These are phyloP conservation scores for Myrmophylax atrothorax DNA, from an alignment of 2,113 vertebrate species.

Conservation along the genomic window DNA sequence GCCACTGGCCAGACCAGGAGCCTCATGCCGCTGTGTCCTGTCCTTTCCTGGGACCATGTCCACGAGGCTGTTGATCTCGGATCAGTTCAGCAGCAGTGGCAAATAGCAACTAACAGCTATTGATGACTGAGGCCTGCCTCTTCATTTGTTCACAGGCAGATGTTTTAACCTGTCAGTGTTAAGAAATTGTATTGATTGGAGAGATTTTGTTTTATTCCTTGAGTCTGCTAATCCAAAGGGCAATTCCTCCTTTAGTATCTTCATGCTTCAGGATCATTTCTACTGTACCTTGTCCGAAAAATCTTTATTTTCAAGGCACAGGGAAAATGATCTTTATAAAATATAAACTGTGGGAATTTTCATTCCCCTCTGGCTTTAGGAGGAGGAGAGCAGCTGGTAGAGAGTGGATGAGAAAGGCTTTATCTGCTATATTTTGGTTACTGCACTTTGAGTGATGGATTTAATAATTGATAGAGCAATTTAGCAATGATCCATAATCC, in stretches of 20 bases:
- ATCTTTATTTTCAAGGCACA: conserved; percentile 27
- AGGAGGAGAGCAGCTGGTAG: conserved; percentile 51
- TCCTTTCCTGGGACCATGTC: not conserved
- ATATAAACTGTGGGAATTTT: conserved; percentile 55
- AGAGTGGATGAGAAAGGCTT: conserved; percentile 59
- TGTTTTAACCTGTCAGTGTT: not conserved
- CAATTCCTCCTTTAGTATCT: not conserved
- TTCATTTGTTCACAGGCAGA: not conserved
- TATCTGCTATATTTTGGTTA: conserved; percentile 63
- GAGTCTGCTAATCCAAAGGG: conserved; percentile 11
- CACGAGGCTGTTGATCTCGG: not conserved
- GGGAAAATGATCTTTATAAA: conserved; percentile 38
- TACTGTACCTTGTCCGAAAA: not conserved
- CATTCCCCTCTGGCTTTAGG: conserved; percentile 45
- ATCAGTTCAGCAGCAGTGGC: not conserved
- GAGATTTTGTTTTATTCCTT: conserved; percentile 6
- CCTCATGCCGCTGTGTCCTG: not conserved
- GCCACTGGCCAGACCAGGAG: not conserved
- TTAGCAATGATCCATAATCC: conserved; percentile 68
- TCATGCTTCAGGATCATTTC: rapidly evolving
- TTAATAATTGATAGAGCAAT: conserved; percentile 71
- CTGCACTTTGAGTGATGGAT: conserved; percentile 50
- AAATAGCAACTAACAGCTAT: not conserved
- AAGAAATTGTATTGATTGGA: not conserved
- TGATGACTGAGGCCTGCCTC: not conserved